phyloP scores from a whole-genome alignment of 2,888 invertebrate species.

The Brenthis ino region DNA sequence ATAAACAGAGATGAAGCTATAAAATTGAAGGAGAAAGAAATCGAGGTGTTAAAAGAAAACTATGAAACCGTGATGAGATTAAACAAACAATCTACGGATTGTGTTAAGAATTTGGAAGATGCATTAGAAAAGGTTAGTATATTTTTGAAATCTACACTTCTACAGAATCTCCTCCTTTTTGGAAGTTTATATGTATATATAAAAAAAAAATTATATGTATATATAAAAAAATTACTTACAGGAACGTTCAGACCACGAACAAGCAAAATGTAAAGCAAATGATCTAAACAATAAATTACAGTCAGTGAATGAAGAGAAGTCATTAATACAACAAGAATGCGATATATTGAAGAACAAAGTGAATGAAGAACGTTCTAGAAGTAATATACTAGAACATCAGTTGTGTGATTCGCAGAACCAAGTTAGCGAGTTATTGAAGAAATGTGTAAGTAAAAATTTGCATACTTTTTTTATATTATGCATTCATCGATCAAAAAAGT shows the following conservation, averaged over 20 bases:
- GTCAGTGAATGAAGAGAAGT: constrained; percentile 51
- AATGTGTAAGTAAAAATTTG: constrained; percentile 75
- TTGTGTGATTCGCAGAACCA: constrained; percentile 78
- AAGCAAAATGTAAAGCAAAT: constrained; percentile 50
- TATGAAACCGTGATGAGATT: constrained; percentile 76
- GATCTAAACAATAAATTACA: constrained; percentile 58
- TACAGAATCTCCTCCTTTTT: no score
- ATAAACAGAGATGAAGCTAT: constrained; percentile 54
- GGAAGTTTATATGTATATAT: no score
- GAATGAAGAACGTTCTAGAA: constrained; percentile 65
- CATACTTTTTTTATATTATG: not conserved
- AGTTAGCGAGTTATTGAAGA: constrained; percentile 77
- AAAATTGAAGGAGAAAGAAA: constrained; percentile 62
- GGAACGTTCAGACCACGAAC: constrained; percentile 64
- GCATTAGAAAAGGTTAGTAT: constrained; percentile 75
- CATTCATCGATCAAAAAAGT: no score
- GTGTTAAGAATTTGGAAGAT: constrained; percentile 83
- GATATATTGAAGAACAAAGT: constrained; percentile 64
- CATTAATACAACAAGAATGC: constrained; percentile 56
- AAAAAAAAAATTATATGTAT: no score
- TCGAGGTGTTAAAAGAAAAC: constrained; percentile 73
- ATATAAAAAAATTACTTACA: constrained; percentile 41
- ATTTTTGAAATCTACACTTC: not conserved
- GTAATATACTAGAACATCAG: constrained; percentile 77
- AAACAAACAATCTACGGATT: constrained; percentile 82